Conservation (phyloP, 2,888 invertebrate genomes). For the Brenthis ino region DNA sequence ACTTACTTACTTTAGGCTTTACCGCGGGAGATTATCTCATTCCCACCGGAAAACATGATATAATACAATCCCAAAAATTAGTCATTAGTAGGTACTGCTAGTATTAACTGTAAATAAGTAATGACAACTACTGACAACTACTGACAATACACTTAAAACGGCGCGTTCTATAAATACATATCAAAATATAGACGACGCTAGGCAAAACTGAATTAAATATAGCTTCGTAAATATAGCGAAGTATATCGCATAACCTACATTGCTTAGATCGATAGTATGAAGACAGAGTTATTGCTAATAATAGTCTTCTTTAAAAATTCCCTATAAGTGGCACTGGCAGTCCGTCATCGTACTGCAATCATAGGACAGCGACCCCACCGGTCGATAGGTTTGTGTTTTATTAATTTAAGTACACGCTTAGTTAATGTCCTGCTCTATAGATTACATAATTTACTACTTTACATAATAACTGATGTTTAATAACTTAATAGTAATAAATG, state of each 20-base stretch:
- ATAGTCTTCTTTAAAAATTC: slow-evolving; percentile 36
- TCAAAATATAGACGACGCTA: neutral
- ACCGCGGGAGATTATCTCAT: too few relatives aligned
- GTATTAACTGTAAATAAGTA: too few relatives aligned
- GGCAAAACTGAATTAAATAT: slow-evolving; percentile 3
- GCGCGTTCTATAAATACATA: too few relatives aligned
- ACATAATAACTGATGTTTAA: neutral
- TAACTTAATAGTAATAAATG: too few relatives aligned
- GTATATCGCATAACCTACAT: slow-evolving; percentile 31
- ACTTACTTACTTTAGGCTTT: too few relatives aligned
- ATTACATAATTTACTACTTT: neutral
- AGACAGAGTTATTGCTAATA: slow-evolving; percentile 22
- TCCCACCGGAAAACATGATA: too few relatives aligned
- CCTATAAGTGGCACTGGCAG: slow-evolving; percentile 23
- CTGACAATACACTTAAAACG: too few relatives aligned
- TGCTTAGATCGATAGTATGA: slow-evolving; percentile 29
- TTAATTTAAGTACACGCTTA: slow-evolving; percentile 17
- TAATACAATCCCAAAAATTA: too few relatives aligned
- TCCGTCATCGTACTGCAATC: slow-evolving; percentile 56
- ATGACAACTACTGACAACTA: too few relatives aligned
- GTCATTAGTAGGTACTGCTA: too few relatives aligned
- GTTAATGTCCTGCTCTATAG: slow-evolving; percentile 3
- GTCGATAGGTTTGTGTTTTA: slow-evolving; percentile 50
- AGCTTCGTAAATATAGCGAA: neutral
- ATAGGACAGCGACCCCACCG: slow-evolving; percentile 66